Conservation (phyloP, 2,888 invertebrate species). For the Ecliptopera silaceata region DNA sequence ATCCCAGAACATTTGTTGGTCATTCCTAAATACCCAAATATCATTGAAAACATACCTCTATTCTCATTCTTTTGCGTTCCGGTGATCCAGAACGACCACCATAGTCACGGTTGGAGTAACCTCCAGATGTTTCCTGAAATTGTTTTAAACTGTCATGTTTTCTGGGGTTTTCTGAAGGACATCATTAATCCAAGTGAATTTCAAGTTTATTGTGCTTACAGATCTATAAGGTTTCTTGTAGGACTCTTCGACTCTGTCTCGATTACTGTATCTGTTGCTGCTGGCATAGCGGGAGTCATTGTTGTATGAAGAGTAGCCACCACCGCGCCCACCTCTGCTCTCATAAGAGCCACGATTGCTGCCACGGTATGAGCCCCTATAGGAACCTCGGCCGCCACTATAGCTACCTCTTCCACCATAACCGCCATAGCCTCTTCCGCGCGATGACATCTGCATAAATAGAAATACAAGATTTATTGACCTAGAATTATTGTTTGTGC, state of each 20-base stretch:
- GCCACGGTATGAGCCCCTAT: constrained; percentile 72
- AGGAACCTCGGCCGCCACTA: constrained; percentile 61
- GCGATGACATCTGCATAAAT: constrained; percentile 68
- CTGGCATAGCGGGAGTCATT: constrained; percentile 71
- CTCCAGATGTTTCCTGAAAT: constrained; percentile 72
- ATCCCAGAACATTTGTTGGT: constrained; percentile 9
- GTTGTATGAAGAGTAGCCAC: constrained; percentile 69
- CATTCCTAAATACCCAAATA: constrained; percentile 8
- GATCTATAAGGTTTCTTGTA: constrained; percentile 78
- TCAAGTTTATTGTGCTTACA: constrained; percentile 59
- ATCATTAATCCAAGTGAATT: neutral
- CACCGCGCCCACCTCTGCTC: constrained; percentile 68
- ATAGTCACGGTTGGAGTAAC: constrained; percentile 80
- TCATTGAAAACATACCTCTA: constrained; percentile 77
- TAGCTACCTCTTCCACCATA: constrained; percentile 67
- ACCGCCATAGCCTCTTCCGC: constrained; percentile 72
- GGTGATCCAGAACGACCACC: constrained; percentile 83
- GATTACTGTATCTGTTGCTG: constrained; percentile 63
- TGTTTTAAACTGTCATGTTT: neutral
- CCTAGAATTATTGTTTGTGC: no score
- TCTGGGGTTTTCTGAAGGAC: neutral
- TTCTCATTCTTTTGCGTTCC: constrained; percentile 85
- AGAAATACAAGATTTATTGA: neutral
- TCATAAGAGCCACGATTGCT: constrained; percentile 69
- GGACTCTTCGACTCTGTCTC: constrained; percentile 74